Conservation (phyloP, 2,888 invertebrate genomes). For the Dolichomitus sp. region DNA sequence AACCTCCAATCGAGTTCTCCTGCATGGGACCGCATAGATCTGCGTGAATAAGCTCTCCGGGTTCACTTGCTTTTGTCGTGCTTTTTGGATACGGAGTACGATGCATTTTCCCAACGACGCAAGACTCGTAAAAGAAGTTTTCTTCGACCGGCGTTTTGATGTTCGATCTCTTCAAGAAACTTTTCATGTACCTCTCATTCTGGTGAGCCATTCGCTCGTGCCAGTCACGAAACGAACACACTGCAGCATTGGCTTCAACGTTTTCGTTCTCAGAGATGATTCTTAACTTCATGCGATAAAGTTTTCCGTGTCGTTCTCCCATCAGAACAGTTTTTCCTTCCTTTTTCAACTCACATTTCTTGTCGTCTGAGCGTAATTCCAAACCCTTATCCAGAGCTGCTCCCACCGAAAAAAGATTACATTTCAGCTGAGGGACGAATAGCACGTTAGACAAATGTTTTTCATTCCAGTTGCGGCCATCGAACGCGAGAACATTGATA, state of each 20-base stretch:
- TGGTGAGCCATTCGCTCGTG: constrained; percentile 66
- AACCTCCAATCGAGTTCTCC: constrained; percentile 45
- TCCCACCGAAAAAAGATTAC: constrained; percentile 51
- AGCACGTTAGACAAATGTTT: constrained; percentile 57
- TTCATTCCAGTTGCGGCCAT: constrained; percentile 60
- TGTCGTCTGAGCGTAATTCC: constrained; percentile 14
- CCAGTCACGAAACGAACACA: constrained; percentile 56
- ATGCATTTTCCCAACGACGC: constrained; percentile 60
- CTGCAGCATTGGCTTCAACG: not conserved
- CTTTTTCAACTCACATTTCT: constrained; percentile 33
- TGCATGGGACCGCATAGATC: constrained; percentile 70
- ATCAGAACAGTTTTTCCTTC: constrained; percentile 37
- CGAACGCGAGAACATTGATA: constrained; percentile 62
- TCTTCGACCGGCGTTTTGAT: constrained; percentile 14
- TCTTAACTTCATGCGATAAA: constrained; percentile 63
- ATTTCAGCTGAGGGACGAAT: constrained; percentile 57
- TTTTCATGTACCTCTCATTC: constrained; percentile 49
- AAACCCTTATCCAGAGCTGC: constrained; percentile 62
- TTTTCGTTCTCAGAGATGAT: not conserved
- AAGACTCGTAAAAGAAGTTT: constrained; percentile 44
- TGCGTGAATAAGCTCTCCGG: constrained; percentile 65
- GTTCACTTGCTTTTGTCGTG: constrained; percentile 33
- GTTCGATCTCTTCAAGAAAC: constrained; percentile 35
- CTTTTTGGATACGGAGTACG: constrained; percentile 54
- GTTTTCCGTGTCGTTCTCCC: constrained; percentile 52